Percentiles rank a stretch among this genome's conserved stretches.
Conservation (phyloP, 35 echinoderm and acorn worm genomes). For the Lytechinus pictus region DNA sequence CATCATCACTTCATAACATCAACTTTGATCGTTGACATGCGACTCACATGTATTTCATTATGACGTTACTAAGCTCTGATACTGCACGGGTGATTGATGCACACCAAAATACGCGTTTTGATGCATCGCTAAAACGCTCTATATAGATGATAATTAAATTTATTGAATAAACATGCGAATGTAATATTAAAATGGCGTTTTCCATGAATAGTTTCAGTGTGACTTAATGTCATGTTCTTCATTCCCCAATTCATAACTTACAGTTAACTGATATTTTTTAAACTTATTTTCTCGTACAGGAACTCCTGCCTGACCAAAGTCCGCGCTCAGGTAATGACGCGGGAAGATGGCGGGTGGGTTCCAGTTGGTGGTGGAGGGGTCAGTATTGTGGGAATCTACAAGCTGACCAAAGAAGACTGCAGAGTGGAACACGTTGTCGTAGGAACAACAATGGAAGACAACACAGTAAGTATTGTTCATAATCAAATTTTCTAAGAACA, state of each 20-base stretch:
- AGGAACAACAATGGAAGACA: constrained; percentile 73
- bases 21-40: too few relatives aligned
- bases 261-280: neutral
- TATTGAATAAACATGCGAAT: too few relatives aligned
- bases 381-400: constrained; percentile 90
- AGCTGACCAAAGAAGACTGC: constrained; percentile 66
- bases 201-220: too few relatives aligned
- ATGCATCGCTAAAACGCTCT: too few relatives aligned
- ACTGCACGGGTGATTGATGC: too few relatives aligned
- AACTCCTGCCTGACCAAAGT: constrained; percentile 87
- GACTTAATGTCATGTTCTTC: neutral
- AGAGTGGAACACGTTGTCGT: constrained; percentile 83
- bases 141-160: too few relatives aligned
- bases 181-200: too few relatives aligned
- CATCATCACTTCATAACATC: too few relatives aligned
- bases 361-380: constrained; percentile 87
- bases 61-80: too few relatives aligned
- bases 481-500: too few relatives aligned
- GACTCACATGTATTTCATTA: too few relatives aligned
- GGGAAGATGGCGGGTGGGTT: constrained; percentile 92
- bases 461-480: constrained; percentile 72
- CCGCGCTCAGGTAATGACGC: constrained; percentile 91
- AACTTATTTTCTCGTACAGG: constrained; percentile 53
- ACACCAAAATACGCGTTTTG: too few relatives aligned
- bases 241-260: neutral